A percentile compares a stretch with the other conserved stretches of the same genome.
Conservation (phyloP, 2,113 vertebrate species). For the Lynx canadensis region DNA sequence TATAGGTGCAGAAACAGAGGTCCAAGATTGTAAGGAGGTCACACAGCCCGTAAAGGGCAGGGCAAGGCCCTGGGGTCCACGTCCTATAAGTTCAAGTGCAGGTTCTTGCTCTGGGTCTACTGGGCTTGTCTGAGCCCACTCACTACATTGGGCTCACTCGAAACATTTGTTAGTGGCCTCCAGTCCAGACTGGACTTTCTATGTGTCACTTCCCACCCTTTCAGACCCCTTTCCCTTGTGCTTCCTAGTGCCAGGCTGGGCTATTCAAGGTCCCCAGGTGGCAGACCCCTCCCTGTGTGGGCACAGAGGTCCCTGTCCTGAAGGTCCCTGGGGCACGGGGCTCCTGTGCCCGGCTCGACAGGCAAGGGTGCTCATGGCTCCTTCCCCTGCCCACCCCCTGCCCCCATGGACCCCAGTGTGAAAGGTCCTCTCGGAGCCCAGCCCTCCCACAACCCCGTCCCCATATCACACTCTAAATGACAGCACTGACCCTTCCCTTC, state of each 20-base stretch:
- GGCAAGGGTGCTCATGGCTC: not conserved
- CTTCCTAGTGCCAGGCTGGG: not conserved
- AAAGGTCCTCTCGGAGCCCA: not conserved
- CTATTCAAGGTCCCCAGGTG: not conserved
- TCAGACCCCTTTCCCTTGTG: rapidly evolving
- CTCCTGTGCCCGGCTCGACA: not conserved
- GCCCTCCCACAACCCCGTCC: not conserved
- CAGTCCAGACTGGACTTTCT: not conserved
- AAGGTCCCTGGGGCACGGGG: no score
- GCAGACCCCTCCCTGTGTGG: not conserved
- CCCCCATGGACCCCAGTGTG: rapidly evolving
- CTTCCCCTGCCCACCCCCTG: not conserved
- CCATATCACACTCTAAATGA: not conserved
- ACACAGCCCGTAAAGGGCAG: not conserved
- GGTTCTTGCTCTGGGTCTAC: not conserved
- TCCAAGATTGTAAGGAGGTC: not conserved
- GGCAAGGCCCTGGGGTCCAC: rapidly evolving
- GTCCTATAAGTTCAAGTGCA: not conserved
- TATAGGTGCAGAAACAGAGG: not conserved
- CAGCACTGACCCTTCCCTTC: rapidly evolving
- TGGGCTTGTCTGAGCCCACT: not conserved
- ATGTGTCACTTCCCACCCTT: not conserved
- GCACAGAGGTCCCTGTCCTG: not conserved
- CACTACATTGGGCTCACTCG: not conserved
- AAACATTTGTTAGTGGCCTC: no score